Evolutionary conservation across 2,888 invertebrate genomes (phyloP), one percentile per base, ranked within the genome.

Genomic region (Ochlodes sylvanus): DNA sequence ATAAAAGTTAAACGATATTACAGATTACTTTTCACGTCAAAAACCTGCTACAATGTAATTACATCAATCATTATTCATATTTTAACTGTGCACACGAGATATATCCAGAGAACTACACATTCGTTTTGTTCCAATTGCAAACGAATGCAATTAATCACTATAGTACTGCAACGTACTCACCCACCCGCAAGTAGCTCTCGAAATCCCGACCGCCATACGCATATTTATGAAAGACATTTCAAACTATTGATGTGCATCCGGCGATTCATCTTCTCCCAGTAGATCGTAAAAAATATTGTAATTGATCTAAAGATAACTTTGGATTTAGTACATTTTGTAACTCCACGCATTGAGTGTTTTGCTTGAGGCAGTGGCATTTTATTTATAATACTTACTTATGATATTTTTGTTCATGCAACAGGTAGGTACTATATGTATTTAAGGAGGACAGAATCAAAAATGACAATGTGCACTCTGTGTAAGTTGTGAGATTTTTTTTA

Each of bases 201-300:
- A 86, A 85, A n/a, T n/a, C n/a, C n/a, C n/a, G n/a, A n/a, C n/a
- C 85, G 77, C 55, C 10, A 47, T 67, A n/a, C 61, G 84, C 66
- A 77, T 83, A 76, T 78, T 73, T 76, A 81, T 77, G 80, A 83
- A 79, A 81, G 76, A 71, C 72, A 77, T 79, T 77, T 72, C 71
- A 75, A 77, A 44, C 64, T 70, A 73, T 73, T 70, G 65, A 73
- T 70, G 64, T 78, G 77, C 78, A 79, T 78, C 77, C 76, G 73
- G 61, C 38, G 14, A 67, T 68, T 50, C 62, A 67, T 70, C 55
- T 54, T 47, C 47, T 42, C n/a, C 44, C 55, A 56, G 56, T 50
- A 21, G 38, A 19, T 69, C 72, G 54, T 69, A 66, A 70, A 72
- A 71, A 71, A 70, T 72, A 70, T 70, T 68, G 69, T 38, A 68